phyloP scores from a whole-genome alignment of 37 sponge, comb jelly and placozoan species.

The Oscarella lobularis region DNA sequence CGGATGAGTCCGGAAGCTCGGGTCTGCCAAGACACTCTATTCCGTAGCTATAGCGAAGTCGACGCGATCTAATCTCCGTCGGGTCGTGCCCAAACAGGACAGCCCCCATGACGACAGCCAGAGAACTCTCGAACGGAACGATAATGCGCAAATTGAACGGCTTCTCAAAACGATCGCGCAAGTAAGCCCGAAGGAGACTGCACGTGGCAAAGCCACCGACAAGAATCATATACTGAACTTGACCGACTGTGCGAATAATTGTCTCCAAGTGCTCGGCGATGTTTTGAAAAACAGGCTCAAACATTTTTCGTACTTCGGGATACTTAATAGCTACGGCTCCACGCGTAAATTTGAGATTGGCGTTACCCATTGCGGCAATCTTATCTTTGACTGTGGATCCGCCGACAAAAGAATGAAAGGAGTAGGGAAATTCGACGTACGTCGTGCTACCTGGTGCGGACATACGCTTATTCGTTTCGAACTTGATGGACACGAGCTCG shows the following conservation, averaged over 20 bases:
- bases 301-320: not conserved
- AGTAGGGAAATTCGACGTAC: no score
- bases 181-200: not conserved
- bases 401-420: no score
- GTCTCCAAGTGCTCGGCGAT: not conserved
- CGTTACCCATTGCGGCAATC: no score
- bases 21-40: no score
- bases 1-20: no score
- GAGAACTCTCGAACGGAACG: not conserved
- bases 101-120: not conserved
- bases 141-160: no score
- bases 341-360: not conserved
- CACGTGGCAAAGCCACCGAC: not conserved
- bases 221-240: not conserved
- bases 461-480: no score
- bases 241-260: not conserved
- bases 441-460: constrained; percentile 57
- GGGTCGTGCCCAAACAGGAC: not conserved
- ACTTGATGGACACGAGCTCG: no score
- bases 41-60: no score
- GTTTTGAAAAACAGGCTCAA: not conserved
- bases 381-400: no score
- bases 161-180: no score
- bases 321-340: not conserved
- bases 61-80: not conserved